Evolutionary conservation across 2,888 invertebrate species (phyloP).

Genomic region (Globia sparganii): DNA sequence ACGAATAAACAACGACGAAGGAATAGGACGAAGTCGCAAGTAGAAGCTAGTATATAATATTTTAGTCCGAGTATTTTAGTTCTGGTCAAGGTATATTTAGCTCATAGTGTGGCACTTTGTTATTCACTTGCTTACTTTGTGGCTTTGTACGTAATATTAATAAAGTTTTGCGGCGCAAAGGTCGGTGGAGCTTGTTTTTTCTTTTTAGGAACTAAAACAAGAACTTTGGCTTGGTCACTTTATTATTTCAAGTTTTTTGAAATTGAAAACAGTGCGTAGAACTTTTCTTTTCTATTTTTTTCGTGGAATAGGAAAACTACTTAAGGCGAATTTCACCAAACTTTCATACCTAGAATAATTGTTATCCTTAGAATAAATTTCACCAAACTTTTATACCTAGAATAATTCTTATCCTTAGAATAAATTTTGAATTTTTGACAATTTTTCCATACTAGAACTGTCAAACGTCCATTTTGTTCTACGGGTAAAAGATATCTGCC

Average conservation of each 20-base stretch:
- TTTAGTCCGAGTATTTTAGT: conserved; percentile 32
- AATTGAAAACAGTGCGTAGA: conserved; percentile 37
- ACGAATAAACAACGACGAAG: too few species aligned
- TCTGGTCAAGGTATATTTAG: conserved; percentile 41
- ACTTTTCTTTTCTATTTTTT: conserved; percentile 2
- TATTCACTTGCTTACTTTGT: conserved; percentile 43
- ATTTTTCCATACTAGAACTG: too few species aligned
- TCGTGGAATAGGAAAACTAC: background rate
- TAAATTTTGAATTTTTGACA: too few species aligned
- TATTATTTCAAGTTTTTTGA: conserved; percentile 35
- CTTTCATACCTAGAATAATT: too few species aligned
- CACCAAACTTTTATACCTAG: too few species aligned
- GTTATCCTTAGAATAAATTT: too few species aligned
- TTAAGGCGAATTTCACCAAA: background rate
- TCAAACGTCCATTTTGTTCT: too few species aligned
- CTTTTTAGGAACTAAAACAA: conserved; percentile 44
- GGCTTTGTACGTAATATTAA: conserved; percentile 47
- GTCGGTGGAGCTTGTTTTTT: conserved; percentile 45
- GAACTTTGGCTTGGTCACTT: conserved; percentile 36
- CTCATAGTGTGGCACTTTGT: conserved; percentile 22
- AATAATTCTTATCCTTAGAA: too few species aligned
- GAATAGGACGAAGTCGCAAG: too few species aligned
- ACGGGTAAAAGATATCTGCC: too few species aligned
- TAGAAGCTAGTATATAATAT: background rate
- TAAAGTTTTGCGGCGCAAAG: conserved; percentile 52